phyloP scores from a whole-genome alignment of 2,797 vertebrate genomes.

The Thripadectes ignobilis region DNA sequence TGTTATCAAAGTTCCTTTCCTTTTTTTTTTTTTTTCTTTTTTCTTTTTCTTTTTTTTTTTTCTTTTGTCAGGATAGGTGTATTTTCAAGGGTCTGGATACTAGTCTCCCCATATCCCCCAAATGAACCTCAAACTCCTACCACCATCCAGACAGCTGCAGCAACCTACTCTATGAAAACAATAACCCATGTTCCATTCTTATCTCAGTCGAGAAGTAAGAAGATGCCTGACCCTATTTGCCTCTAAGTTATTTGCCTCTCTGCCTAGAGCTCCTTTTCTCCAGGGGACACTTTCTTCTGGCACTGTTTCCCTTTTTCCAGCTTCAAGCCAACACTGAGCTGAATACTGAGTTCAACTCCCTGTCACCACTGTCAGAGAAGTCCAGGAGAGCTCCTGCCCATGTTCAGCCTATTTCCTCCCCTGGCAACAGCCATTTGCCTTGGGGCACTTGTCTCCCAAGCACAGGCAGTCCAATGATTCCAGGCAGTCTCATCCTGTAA shows the following conservation, averaged over 20 bases:
- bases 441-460: not conserved
- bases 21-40: not conserved
- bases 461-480: not conserved
- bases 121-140: not conserved
- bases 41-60: not conserved
- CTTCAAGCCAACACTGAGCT: not conserved
- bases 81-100: not conserved
- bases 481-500: not conserved
- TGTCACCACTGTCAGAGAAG: not conserved
- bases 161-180: not conserved
- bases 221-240: not conserved
- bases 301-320: not conserved
- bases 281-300: constrained; percentile 2
- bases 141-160: not conserved
- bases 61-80: not conserved
- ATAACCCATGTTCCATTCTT: not conserved
- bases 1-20: not conserved
- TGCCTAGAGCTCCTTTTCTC: not conserved
- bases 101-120: not conserved
- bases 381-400: not conserved
- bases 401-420: not conserved
- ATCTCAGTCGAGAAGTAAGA: not conserved
- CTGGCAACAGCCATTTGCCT: not conserved
- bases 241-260: not conserved
- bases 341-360: not conserved